Base-by-base conservation (phyloP, 2,888 invertebrate species). In the Leptinotarsa tumamoca region DNA sequence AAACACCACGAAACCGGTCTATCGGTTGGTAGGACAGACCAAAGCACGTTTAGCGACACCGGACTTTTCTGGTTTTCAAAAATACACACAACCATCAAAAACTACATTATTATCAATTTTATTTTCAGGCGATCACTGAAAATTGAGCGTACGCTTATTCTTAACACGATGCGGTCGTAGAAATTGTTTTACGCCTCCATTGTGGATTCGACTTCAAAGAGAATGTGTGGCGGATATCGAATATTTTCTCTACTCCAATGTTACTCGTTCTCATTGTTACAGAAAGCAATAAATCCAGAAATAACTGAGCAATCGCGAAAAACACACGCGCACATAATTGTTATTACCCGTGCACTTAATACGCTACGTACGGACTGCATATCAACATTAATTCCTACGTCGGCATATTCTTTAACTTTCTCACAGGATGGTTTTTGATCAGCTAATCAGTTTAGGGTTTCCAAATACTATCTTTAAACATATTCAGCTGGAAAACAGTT, bases 231-330 rank as follows among this genome's bases (percentile, higher is more conserved):
- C 14, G 21, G 58, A 58, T 10, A 58, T 10, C 14, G 3, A 23
- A 13, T 21, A 18, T 23, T 58, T 23, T 23, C 23, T 14, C 17
- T 13, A 43, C 21, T 67, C 18, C 21, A 67, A 7, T 21, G 14
- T 51, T 50, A 50, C 18, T 2, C 43, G 17, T 67, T 67, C 49
- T 58, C 58, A 58, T 23, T 23, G 58, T 58, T 17, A 18, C 58
- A 58, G 58, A 67, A 67, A 67, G 21, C 67, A 67, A 67, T 50
- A 51, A 67, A 67, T 21, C 50, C 67, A n/a, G 23, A 67, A 68
- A 69, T 69, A 69, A 69, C 43, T 15, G 18, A 27, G 50, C 4
- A n/a, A 69, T 43, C 21, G 21, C 18, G n/a, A 17, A 56, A 69
- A 69, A 69, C 33, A 10, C 54, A 54, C 68, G 54, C 56, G 21